Base-by-base conservation (phyloP, 2,797 vertebrate genomes). In the Molossus molossus region DNA sequence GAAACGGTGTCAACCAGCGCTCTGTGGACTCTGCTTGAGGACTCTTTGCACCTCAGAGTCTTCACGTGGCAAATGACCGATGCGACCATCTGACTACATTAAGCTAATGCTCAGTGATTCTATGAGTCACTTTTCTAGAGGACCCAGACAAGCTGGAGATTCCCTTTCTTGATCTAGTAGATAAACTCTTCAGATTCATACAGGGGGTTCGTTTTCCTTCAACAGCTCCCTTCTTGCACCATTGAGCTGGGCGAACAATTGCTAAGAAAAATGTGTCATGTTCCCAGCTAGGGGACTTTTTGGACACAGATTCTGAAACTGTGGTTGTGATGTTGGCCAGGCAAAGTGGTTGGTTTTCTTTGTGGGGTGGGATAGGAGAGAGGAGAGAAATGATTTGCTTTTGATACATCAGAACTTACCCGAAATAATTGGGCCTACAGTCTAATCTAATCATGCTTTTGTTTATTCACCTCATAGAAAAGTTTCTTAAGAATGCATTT, bases 401-500 rank as follows among this genome's bases (percentile, higher is more conserved):
- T 86, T 25, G 75, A 77, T 73, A 67, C 1, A 0, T 90, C 85
- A 90, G 0, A 96, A 86, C 89, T 97, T 96, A 98, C 80, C 6
- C 0, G 0, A 92, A 97, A 97, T 95, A 96, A 97, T 50, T 37
- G 76, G 82, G 18, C 70, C 62, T 92, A 77, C 65, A 82, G 70
- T 98, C 98, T 98, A 75, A 80, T 94, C 79, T 98, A 97, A 98
- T 99, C 99, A 99, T 99, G 99, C 99, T 99, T 99, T 99, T 98
- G 98, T 99, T 99, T 99, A 99, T 99, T 99, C 99, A 99, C 99
- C 99, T 99, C 99, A 99, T 99, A 99, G 99, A 99, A 99, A 99
- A 99, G 99, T 99, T 99, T 99, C 98, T 99, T 99, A 98, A 99
- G 99, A 99, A 99, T 99, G 99, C 99, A 99, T 99, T 98, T 99